phyloP scores from a whole-genome alignment of 92 coral and sea anemone species.

The Paramuricea clavata region DNA sequence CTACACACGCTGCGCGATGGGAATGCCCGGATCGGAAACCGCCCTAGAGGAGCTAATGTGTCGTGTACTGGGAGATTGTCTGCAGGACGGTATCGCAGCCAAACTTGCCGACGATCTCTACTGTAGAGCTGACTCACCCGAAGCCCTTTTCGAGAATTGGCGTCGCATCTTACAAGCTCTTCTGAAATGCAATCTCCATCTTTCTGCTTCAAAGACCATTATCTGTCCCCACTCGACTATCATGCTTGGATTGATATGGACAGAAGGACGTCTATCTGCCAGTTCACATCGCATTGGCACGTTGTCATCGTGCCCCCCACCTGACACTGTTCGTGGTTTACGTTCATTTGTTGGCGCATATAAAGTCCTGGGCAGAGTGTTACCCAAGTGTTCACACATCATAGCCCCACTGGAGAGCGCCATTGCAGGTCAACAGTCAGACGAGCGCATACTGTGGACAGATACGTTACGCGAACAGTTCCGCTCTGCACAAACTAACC shows the following conservation, averaged over 20 bases:
- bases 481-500: not conserved
- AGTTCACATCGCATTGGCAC: constrained; percentile 5
- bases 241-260: constrained; percentile 71
- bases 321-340: constrained; percentile 20
- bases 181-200: constrained; percentile 27
- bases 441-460: not conserved
- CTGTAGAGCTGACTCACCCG: constrained; percentile 48
- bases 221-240: constrained; percentile 48
- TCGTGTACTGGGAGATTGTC: constrained; percentile 24
- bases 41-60: constrained; percentile 46
- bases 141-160: constrained; percentile 49
- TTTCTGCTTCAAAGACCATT: constrained; percentile 52
- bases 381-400: not conserved
- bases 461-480: constrained; percentile 10
- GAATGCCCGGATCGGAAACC: constrained; percentile 32
- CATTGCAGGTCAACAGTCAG: not conserved
- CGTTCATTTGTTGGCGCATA: constrained; percentile 1
- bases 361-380: not conserved
- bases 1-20: constrained; percentile 44
- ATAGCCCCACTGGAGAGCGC: constrained; percentile 15
- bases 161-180: constrained; percentile 41
- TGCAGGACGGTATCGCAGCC: constrained; percentile 35
- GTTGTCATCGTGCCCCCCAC: not conserved
- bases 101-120: constrained; percentile 60
- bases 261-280: constrained; percentile 63